Evolutionary conservation across 2,113 vertebrate species (phyloP).

Genomic region (Paradoxurus hermaphroditus): DNA sequence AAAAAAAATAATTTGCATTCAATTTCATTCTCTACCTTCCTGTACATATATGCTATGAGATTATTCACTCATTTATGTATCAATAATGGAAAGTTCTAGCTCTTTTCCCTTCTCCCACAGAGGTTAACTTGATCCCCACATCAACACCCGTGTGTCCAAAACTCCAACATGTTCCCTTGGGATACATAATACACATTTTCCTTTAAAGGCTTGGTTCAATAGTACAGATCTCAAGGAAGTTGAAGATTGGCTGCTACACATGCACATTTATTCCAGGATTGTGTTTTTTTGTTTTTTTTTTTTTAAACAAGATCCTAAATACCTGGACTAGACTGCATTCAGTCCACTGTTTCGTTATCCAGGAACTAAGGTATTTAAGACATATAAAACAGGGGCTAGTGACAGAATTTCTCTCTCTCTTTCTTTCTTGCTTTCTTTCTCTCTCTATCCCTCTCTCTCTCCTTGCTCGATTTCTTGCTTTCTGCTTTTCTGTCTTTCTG

Average conservation of each 20-base stretch:
- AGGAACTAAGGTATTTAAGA: constrained; percentile 11
- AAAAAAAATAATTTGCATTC: neutral
- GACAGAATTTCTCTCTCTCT: neutral
- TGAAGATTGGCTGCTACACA: neutral
- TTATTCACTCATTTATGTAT: neutral
- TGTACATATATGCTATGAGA: neutral
- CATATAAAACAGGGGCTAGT: neutral
- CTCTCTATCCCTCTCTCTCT: too few relatives aligned
- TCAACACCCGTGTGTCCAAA: neutral
- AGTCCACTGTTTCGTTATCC: neutral
- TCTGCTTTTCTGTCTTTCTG: neutral
- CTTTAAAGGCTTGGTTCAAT: neutral
- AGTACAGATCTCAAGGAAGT: neutral
- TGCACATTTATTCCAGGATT: neutral
- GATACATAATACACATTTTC: neutral
- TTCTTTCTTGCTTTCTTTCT: neutral
- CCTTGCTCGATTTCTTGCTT: too few relatives aligned
- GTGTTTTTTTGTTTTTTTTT: neutral
- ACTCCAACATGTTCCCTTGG: neutral
- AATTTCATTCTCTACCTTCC: neutral
- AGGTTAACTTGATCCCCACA: neutral
- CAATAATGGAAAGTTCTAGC: neutral
- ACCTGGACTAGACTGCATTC: neutral
- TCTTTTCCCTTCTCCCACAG: neutral
- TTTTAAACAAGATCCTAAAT: neutral